These are phyloP conservation scores for Corythaixoides concolor DNA, from an alignment of 2,113 vertebrate species.

Conservation along the genomic window DNA sequence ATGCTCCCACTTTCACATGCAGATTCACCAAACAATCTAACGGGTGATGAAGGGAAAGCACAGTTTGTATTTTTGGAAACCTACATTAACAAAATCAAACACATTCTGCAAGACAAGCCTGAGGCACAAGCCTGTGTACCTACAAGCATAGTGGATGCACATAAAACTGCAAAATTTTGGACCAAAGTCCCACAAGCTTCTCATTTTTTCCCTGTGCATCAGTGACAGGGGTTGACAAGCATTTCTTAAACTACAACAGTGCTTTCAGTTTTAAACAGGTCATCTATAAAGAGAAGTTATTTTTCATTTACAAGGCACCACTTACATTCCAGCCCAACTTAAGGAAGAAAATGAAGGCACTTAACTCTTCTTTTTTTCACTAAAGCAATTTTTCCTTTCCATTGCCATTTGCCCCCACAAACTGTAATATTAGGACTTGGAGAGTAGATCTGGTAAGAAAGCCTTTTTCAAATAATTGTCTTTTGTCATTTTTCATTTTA, in stretches of 20 bases:
- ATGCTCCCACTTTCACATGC: background rate
- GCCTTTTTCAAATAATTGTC: background rate
- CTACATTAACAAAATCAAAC: background rate
- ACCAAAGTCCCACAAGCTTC: background rate
- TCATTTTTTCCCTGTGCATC: background rate
- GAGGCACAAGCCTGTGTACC: background rate
- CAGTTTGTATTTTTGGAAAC: background rate
- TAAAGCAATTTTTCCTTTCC: background rate
- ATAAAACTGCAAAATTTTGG: background rate
- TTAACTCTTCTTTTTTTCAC: background rate
- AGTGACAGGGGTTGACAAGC: background rate
- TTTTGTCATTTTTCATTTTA: background rate
- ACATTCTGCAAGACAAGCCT: background rate
- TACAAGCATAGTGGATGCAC: background rate
- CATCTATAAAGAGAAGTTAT: background rate
- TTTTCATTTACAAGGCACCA: background rate
- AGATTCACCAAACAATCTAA: background rate
- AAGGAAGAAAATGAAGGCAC: background rate
- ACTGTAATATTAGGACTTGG: accelerated
- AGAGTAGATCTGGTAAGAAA: background rate
- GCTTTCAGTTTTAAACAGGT: background rate
- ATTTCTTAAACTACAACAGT: background rate
- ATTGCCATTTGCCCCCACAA: background rate
- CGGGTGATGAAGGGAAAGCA: background rate
- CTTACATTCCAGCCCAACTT: background rate